phyloP scores from a whole-genome alignment of 2,113 vertebrate species.

The Xiphophorus hellerii region DNA sequence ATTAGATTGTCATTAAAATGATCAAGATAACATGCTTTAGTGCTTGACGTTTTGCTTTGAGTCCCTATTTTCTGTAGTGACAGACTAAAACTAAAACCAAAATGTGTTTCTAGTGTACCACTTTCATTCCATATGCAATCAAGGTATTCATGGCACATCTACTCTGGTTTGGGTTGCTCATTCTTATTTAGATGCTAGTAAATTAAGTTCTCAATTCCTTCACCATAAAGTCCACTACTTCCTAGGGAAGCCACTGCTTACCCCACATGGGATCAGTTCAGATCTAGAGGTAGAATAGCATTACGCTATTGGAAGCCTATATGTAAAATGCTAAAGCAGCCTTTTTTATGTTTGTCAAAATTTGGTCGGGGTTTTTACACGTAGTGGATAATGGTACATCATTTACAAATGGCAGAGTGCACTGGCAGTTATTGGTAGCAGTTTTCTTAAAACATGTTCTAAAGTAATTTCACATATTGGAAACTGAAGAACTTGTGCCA shows the following conservation, averaged over 20 bases:
- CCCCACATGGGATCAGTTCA: neutral
- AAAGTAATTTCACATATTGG: neutral
- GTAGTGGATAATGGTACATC: too few species aligned
- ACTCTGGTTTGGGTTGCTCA: too few species aligned
- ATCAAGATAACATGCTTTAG: constrained; percentile 22
- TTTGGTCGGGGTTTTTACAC: too few species aligned
- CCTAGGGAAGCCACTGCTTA: too few species aligned
- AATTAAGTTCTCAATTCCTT: too few species aligned
- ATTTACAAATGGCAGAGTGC: too few species aligned
- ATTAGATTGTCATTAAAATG: constrained; percentile 49
- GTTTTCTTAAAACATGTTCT: neutral
- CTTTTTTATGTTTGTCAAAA: too few species aligned
- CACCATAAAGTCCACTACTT: too few species aligned
- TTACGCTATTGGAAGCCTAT: neutral
- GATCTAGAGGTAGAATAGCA: neutral
- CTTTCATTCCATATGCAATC: neutral
- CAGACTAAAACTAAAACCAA: neutral
- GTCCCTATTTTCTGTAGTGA: neutral
- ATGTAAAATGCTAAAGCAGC: too few species aligned
- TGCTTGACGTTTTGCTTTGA: constrained; percentile 27
- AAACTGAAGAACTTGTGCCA: neutral
- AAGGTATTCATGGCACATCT: neutral
- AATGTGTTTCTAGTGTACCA: neutral
- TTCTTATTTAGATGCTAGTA: too few species aligned
- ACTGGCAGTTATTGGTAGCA: neutral